Conservation (phyloP, 2,888 invertebrate species). For the Caenorhabditis auriculariae region DNA sequence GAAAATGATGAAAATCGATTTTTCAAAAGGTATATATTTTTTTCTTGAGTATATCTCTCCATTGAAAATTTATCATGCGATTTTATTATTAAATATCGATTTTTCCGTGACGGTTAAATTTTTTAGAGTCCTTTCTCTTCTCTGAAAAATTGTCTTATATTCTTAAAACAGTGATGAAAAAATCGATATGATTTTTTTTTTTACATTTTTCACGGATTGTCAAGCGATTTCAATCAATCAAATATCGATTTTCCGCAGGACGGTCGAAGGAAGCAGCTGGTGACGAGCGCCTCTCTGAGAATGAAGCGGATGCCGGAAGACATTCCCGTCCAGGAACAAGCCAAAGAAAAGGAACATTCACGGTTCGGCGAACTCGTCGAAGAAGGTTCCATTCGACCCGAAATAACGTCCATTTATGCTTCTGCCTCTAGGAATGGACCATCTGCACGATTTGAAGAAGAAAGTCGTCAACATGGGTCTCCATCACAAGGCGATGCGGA, state of each 20-base stretch:
- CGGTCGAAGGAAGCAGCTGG: conserved; percentile 70
- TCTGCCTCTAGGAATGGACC: conserved; percentile 38
- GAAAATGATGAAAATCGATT: no score
- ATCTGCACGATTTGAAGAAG: conserved; percentile 38
- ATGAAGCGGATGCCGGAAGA: conserved; percentile 85
- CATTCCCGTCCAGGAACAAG: conserved; percentile 47
- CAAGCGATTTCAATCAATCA: neutral
- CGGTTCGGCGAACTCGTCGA: conserved; percentile 42
- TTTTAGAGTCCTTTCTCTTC: no score
- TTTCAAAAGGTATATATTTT: no score
- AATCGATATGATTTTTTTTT: no score
- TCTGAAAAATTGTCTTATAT: no score
- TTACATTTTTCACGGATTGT: no score
- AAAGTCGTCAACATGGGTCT: conserved; percentile 25
- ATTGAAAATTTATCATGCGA: no score
- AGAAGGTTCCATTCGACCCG: conserved; percentile 10
- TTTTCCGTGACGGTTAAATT: neutral
- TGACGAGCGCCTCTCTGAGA: conserved; percentile 95
- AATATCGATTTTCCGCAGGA: no score
- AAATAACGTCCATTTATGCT: neutral
- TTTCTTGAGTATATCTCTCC: no score
- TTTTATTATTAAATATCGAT: neutral
- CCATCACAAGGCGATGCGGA: conserved; percentile 31
- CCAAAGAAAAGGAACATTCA: conserved; percentile 38
- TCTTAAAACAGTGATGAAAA: no score